phyloP scores from a whole-genome alignment of 2,113 vertebrate genomes.

The Sebastes fasciatus region DNA sequence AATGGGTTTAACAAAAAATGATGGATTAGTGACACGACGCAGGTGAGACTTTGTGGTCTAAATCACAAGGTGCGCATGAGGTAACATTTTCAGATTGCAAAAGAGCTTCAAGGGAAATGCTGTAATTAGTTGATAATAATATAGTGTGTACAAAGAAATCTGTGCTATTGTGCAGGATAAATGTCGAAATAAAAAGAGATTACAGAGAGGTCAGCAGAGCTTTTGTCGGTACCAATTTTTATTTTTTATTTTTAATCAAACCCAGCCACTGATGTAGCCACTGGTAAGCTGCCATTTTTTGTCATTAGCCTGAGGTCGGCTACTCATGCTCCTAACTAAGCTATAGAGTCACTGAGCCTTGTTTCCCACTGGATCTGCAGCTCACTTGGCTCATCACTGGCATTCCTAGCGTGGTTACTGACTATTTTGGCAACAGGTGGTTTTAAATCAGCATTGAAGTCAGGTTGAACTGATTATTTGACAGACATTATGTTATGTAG shows the following conservation, averaged over 20 bases:
- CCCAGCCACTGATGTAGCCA: background rate
- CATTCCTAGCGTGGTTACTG: conserved; percentile 19
- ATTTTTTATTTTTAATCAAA: conserved; percentile 9
- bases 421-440: conserved; percentile 21
- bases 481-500: background rate
- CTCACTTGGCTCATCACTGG: conserved; percentile 22
- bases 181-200: conserved; percentile 4
- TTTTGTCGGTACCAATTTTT: background rate
- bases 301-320: conserved; percentile 8
- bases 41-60: conserved; percentile 4
- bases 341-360: conserved; percentile 4
- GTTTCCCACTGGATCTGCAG: conserved; percentile 15
- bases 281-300: background rate
- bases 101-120: conserved; percentile 19
- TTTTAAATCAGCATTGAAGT: conserved; percentile 3
- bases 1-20: conserved; percentile 13
- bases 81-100: conserved; percentile 11
- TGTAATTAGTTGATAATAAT: background rate
- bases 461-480: background rate
- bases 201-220: conserved; percentile 14
- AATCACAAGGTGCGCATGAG: conserved; percentile 17
- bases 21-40: conserved; percentile 35
- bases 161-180: background rate
- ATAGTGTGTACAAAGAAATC: background rate
- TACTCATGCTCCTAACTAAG: background rate